Percentiles rank a stretch among this genome's conserved stretches.
phyloP scores from a whole-genome alignment of 2,888 invertebrate genomes.

The Tethea ocularis region DNA sequence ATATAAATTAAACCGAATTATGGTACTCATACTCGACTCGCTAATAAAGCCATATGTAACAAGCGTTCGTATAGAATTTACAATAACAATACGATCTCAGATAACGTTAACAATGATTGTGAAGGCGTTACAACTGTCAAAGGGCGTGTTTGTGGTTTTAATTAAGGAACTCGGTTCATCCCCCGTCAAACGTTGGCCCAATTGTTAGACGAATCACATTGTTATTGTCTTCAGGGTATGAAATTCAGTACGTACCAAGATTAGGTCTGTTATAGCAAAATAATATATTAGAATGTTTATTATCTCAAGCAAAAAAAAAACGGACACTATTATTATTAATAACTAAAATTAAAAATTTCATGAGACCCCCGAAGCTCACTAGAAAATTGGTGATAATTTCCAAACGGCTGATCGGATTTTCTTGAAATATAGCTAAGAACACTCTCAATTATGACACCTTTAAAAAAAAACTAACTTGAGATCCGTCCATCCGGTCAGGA shows the following conservation, averaged over 20 bases:
- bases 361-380: too few relatives aligned
- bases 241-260: background rate
- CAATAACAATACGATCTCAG: constrained; percentile 45
- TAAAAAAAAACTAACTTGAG: too few relatives aligned
- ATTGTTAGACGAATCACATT: constrained; percentile 32
- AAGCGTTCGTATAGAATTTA: constrained; percentile 15
- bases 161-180: constrained; percentile 64
- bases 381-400: too few relatives aligned
- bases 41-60: background rate
- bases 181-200: constrained; percentile 33
- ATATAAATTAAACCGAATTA: background rate
- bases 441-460: too few relatives aligned
- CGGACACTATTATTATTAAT: too few relatives aligned
- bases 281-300: too few relatives aligned
- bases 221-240: constrained; percentile 10
- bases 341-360: too few relatives aligned
- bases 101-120: constrained; percentile 63
- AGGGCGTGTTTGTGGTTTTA: constrained; percentile 61
- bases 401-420: too few relatives aligned
- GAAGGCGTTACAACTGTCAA: constrained; percentile 66
- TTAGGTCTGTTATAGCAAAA: background rate
- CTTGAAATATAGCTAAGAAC: too few relatives aligned
- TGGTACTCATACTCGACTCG: background rate
- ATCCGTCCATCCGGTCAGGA: too few relatives aligned
- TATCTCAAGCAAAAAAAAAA: too few relatives aligned